phyloP scores from a whole-genome alignment of 2,888 invertebrate species.

The Sinodicranocentrus sp. region DNA sequence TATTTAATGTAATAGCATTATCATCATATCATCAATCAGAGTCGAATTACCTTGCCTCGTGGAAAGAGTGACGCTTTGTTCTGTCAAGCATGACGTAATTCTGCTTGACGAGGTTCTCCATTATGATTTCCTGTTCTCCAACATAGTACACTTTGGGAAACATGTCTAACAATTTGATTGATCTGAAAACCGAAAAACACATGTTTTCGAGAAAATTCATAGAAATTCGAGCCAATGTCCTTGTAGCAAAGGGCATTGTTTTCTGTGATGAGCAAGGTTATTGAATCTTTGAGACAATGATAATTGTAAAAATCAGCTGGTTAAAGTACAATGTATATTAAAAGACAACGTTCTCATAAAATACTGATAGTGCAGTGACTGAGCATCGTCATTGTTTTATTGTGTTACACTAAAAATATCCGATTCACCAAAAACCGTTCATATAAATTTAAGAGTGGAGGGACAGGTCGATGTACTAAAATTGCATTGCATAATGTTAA shows the following conservation, averaged over 20 bases:
- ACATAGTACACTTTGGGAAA: slow-evolving; percentile 67
- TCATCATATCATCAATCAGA: slow-evolving; percentile 8
- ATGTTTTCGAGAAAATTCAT: not conserved
- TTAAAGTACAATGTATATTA: not conserved
- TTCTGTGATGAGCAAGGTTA: not conserved
- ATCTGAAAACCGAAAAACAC: slow-evolving; percentile 47
- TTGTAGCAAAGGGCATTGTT: not conserved
- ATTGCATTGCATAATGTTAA: no score
- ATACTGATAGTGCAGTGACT: no score
- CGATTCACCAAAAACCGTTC: no score
- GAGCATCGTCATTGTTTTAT: not conserved
- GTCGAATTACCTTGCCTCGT: slow-evolving; percentile 69
- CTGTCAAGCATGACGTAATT: slow-evolving; percentile 69
- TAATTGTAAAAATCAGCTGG: no score
- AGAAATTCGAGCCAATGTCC: slow-evolving; percentile 1
- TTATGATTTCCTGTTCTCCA: slow-evolving; percentile 67
- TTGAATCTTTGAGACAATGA: slow-evolving; percentile 1
- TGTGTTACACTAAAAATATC: no score
- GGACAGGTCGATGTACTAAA: no score
- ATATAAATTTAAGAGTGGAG: no score
- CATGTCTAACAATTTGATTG: slow-evolving; percentile 63
- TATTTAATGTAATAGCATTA: not conserved
- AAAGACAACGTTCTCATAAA: slow-evolving; percentile 4
- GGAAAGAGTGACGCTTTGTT: slow-evolving; percentile 64
- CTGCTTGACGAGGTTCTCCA: slow-evolving; percentile 66